Conservation (phyloP, 2,888 invertebrate species). For the Chalcis sispes region DNA sequence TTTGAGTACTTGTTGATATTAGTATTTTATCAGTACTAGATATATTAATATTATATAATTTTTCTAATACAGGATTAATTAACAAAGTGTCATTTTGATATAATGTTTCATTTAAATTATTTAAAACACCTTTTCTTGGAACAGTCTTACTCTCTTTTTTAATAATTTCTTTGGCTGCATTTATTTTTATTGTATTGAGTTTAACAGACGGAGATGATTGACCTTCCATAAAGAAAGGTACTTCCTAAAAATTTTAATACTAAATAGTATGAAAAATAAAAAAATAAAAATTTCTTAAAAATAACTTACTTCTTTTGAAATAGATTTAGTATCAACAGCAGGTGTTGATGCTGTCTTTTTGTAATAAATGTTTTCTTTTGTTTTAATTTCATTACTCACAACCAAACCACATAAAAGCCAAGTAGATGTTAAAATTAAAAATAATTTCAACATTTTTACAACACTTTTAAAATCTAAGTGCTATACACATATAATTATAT, state of each 20-base stretch:
- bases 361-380: constrained; percentile 41
- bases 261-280: neutral
- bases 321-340: constrained; percentile 14
- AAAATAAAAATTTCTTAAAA: neutral
- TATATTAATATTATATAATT: no score
- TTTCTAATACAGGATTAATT: constrained; percentile 3
- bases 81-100: constrained; percentile 20
- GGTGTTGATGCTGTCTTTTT: constrained; percentile 44
- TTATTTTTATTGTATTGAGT: constrained; percentile 20
- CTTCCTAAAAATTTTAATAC: constrained; percentile 29
- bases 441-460: constrained; percentile 40
- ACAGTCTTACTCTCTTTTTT: constrained; percentile 50
- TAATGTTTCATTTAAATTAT: constrained; percentile 8
- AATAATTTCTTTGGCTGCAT: constrained; percentile 5
- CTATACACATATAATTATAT: constrained; percentile 20
- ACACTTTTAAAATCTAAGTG: constrained; percentile 12
- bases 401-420: constrained; percentile 11
- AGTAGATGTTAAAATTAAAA: constrained; percentile 17
- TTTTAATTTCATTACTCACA: neutral
- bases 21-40: no score
- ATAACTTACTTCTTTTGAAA: constrained; percentile 39
- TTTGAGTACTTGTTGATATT: constrained; percentile 14
- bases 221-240: constrained; percentile 39
- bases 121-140: constrained; percentile 51
- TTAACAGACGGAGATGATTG: constrained; percentile 1